These are phyloP conservation scores for Oncorhynchus masou DNA, from an alignment of 2,113 vertebrate genomes.

Conservation along the genomic window DNA sequence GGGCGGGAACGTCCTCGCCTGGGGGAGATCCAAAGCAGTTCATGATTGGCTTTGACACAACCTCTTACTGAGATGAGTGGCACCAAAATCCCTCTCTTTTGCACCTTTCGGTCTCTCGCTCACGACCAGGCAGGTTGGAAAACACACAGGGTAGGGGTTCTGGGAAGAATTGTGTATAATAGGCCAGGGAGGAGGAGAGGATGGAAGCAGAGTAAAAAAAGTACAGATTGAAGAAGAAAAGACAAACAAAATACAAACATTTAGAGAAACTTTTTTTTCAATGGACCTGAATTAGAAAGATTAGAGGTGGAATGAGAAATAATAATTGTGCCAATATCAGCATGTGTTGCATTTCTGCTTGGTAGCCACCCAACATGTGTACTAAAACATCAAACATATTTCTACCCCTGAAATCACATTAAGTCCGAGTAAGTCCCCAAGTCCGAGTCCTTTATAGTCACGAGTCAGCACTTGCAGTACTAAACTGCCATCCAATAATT, in stretches of 20 bases:
- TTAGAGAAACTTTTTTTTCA: neutral
- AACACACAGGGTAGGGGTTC: conserved; percentile 22
- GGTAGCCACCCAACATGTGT: too few species aligned
- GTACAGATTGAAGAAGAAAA: neutral
- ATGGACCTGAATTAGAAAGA: neutral
- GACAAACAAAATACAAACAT: conserved; percentile 10
- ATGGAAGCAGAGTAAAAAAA: conserved; percentile 7
- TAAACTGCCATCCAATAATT: too few species aligned
- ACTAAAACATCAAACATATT: too few species aligned
- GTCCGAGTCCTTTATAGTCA: too few species aligned
- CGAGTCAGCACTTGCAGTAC: too few species aligned
- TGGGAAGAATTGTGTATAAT: conserved; percentile 32
- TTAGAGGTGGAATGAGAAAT: too few species aligned
- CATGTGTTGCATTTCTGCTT: too few species aligned
- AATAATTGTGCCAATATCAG: too few species aligned
- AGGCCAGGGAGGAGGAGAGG: neutral
- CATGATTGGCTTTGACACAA: conserved; percentile 67
- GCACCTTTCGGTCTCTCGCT: conserved; percentile 34
- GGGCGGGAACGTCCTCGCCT: conserved; percentile 64
- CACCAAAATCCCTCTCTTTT: conserved; percentile 28
- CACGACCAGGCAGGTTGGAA: conserved; percentile 19
- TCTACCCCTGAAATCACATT: too few species aligned
- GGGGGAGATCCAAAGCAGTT: conserved; percentile 72
- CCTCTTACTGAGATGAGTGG: conserved; percentile 36
- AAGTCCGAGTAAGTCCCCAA: too few species aligned